Evolutionary conservation across 2,113 vertebrate genomes (phyloP), one percentile per base, ranked within the genome.

Genomic region (Syngnathus typhle): DNA sequence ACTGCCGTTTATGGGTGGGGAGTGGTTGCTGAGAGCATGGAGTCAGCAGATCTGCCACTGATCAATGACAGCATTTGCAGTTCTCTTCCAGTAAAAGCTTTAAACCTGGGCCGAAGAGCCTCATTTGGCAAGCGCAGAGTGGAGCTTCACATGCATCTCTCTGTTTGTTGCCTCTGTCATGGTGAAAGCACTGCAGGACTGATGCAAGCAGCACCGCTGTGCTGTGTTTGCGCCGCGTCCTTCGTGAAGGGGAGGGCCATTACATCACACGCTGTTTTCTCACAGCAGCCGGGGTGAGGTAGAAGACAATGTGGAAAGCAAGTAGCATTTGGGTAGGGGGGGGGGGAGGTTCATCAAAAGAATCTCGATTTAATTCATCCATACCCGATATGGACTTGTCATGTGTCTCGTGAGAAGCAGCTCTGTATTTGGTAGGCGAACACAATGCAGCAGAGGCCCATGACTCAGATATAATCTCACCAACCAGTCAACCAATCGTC

Each of bases 41-140:
- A 88, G 89, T 91, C 89, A 91, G 90, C 89, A 90, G 77, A 89
- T 89, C 82, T 87, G 80, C 65, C 78, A 71, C 84, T 91, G 89
- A 91, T 90, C 87, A 86, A 91, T 90, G 83, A 78, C 87, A 89
- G 81, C 79, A 81, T 89, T 88, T 89, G 88, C 85, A 69, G 79
- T 87, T 87, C 86, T 88, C 84, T 90, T 91, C 89, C 91, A 89
- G 90, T 91, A 92, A 90, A 79, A 85, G 85, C 87, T 88, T 87
- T 88, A 84, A 89, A 87, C 84, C 82, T 77, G 79, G 74, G 68
- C 65, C 12, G 74, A 84, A 81, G 82, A 71, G 66, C 82, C 71
- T 65, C 69, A 69, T 85, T 86, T 76, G 79, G 82, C 80, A 44
- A 27, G 41, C 73, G 70, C 60, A 6, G 32, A 55, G 67, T 63